Evolutionary conservation across 2,888 invertebrate species (phyloP).

Genomic region (Lamellibrachia satsuma): DNA sequence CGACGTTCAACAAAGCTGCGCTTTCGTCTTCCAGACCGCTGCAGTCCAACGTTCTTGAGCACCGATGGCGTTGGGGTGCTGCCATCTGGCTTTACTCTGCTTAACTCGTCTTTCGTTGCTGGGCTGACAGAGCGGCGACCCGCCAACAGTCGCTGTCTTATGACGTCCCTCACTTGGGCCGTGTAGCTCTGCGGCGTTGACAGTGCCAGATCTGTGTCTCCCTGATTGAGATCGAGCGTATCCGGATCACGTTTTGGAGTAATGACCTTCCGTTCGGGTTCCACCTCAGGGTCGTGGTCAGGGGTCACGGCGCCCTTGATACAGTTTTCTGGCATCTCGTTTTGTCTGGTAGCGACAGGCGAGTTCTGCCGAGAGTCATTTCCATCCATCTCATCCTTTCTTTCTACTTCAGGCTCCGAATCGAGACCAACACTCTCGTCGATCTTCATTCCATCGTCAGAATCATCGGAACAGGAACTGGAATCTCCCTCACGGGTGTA

Average conservation of each 20-base stretch:
- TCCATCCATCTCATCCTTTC: not conserved
- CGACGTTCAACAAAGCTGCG: not conserved
- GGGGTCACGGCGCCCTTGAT: not conserved
- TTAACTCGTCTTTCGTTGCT: not conserved
- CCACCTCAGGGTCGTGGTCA: not conserved
- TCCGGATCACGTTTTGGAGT: not conserved
- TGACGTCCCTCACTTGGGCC: conserved; percentile 42
- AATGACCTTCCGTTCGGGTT: not conserved
- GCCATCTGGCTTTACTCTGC: not conserved
- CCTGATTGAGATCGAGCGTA: not conserved
- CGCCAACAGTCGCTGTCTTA: conserved; percentile 40
- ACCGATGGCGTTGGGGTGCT: not conserved
- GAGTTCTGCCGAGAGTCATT: not conserved
- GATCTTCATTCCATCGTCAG: not conserved
- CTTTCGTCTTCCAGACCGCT: not conserved
- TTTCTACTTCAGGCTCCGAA: not conserved
- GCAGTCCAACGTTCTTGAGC: not conserved
- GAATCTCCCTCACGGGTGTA: conserved; percentile 30
- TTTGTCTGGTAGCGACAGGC: not conserved
- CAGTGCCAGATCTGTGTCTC: conserved; percentile 38
- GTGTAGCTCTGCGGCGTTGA: conserved; percentile 45
- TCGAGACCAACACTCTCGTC: not conserved
- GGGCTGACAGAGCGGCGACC: not conserved
- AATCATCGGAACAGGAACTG: not conserved
- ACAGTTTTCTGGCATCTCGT: not conserved